A percentile compares a stretch with the other conserved stretches of the same genome.
Conservation (phyloP, 1,140 invertebrate species). For the Eumeta japonica region DNA sequence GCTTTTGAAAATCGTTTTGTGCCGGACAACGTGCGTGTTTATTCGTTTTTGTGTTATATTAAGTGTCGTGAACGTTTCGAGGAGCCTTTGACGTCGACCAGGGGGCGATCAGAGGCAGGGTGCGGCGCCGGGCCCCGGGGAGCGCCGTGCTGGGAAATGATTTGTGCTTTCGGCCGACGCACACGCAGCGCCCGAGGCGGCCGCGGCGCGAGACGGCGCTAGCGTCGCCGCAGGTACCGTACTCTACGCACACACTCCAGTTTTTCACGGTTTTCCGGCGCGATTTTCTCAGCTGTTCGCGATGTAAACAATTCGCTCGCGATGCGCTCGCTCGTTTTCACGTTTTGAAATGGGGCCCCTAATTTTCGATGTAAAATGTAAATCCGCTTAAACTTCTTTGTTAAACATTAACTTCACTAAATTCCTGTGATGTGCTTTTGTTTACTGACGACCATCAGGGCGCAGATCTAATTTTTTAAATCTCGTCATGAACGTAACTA, state of each 20-base stretch:
- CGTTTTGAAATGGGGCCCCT: slow-evolving; percentile 5
- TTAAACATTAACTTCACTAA: no score
- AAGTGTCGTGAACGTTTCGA: slow-evolving; percentile 46
- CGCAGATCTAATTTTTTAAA: no score
- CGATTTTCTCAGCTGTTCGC: slow-evolving; percentile 34
- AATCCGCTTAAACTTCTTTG: no score
- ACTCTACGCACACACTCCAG: slow-evolving; percentile 46
- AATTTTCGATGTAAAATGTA: no score
- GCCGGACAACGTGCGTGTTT: slow-evolving; percentile 56
- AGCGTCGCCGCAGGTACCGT: slow-evolving; percentile 22
- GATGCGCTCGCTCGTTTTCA: background rate
- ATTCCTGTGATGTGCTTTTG: no score
- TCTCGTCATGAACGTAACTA: no score
- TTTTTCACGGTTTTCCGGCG: slow-evolving; percentile 55
- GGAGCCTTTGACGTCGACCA: no score
- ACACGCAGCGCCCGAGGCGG: slow-evolving; percentile 54
- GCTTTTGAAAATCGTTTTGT: slow-evolving; percentile 60
- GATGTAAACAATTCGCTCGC: slow-evolving; percentile 32
- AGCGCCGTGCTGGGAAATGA: slow-evolving; percentile 59
- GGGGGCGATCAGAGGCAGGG: no score
- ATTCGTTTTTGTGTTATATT: slow-evolving; percentile 56
- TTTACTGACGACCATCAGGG: no score
- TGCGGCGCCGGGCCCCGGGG: no score
- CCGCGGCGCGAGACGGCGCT: slow-evolving; percentile 53
- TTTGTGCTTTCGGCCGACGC: slow-evolving; percentile 56